phyloP scores from a whole-genome alignment of 2,797 vertebrate species.

The Okamejei kenojei region DNA sequence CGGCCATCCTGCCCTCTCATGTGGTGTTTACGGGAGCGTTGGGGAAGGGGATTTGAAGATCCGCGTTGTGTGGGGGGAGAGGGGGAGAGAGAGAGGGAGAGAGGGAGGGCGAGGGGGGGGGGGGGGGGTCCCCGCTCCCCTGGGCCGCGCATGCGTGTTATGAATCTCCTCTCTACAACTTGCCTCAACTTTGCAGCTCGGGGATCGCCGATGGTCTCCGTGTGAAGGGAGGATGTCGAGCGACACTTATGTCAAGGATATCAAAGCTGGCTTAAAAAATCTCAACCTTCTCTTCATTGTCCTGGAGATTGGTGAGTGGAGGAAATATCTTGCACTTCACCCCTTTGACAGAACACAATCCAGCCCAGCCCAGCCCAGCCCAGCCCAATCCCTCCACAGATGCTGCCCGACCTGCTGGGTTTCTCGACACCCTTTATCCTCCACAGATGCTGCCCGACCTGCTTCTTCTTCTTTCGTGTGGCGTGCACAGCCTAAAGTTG shows the following conservation, averaged over 20 bases:
- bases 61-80: neutral
- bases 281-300: constrained; percentile 76
- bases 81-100: neutral
- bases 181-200: neutral
- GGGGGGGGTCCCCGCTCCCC: neutral
- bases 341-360: neutral
- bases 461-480: too few species aligned
- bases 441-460: too few species aligned
- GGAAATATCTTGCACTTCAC: neutral
- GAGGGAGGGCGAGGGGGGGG: too few species aligned
- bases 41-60: neutral
- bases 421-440: too few species aligned
- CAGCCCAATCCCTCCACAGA: too few species aligned
- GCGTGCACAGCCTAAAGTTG: too few species aligned
- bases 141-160: neutral
- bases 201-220: neutral
- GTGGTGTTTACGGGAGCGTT: neutral
- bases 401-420: too few species aligned
- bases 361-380: too few species aligned
- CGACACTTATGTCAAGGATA: constrained; percentile 73
- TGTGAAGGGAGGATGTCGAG: constrained; percentile 57
- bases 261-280: constrained; percentile 75
- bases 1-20: neutral
- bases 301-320: constrained; percentile 66
- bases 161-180: neutral